phyloP scores from a whole-genome alignment of 1,140 invertebrate genomes.

The Danaus melanippus region DNA sequence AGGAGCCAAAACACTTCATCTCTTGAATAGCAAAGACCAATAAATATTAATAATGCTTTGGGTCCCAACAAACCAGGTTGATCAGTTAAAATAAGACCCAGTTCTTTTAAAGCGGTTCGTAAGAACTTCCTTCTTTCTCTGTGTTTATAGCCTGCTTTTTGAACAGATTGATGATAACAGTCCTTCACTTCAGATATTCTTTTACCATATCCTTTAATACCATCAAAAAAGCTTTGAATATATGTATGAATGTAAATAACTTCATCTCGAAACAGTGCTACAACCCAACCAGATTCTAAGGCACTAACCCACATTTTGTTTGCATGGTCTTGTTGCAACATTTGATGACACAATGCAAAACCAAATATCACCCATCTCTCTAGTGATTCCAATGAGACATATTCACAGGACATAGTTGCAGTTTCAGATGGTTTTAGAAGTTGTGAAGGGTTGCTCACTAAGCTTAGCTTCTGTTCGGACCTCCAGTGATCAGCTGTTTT shows the following conservation, averaged over 20 bases:
- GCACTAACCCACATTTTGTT: constrained; percentile 93
- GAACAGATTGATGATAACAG: constrained; percentile 89
- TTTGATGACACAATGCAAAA: constrained; percentile 90
- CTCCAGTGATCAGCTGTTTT: constrained; percentile 95
- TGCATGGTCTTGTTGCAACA: constrained; percentile 83
- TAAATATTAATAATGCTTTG: constrained; percentile 97
- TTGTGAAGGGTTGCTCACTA: constrained; percentile 92
- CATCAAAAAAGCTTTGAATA: constrained; percentile 94
- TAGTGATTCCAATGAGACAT: constrained; percentile 93
- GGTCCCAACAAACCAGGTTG: constrained; percentile 97
- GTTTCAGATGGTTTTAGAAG: constrained; percentile 95
- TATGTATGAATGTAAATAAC: constrained; percentile 96
- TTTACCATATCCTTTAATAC: constrained; percentile 95
- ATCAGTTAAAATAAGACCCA: constrained; percentile 96
- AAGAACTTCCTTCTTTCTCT: constrained; percentile 97
- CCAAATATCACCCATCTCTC: constrained; percentile 98
- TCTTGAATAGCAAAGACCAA: constrained; percentile 93
- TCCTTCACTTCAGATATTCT: constrained; percentile 95
- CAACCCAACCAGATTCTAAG: constrained; percentile 93
- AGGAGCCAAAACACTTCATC: constrained; percentile 98
- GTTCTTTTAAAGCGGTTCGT: constrained; percentile 94
- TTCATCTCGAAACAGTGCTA: constrained; percentile 97
- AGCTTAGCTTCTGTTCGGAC: constrained; percentile 93
- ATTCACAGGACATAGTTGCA: constrained; percentile 98
- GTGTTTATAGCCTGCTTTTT: constrained; percentile 91